Evolutionary conservation across 2,797 vertebrate species (phyloP).

Genomic region (Acropternis orthonyx): DNA sequence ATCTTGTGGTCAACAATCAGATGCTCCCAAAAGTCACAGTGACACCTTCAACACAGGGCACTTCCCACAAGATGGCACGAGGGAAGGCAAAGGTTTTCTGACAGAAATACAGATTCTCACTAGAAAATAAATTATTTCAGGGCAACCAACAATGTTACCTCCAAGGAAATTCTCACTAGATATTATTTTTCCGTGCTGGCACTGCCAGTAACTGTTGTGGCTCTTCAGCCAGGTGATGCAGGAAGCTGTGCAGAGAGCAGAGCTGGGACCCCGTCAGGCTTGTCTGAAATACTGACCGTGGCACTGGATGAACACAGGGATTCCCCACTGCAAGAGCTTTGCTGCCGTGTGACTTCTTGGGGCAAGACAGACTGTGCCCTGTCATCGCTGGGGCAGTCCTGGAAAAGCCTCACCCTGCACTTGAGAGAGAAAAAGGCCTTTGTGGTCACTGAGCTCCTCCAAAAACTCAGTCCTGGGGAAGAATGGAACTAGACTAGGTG

Average conservation of each 20-base stretch:
- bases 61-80: neutral
- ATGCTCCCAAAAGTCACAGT: rapidly evolving
- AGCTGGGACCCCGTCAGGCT: neutral
- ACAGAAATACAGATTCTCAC: neutral
- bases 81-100: neutral
- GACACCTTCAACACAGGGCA: rapidly evolving
- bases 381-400: neutral
- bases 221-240: neutral
- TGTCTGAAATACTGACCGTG: rapidly evolving
- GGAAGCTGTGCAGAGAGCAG: neutral
- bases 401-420: neutral
- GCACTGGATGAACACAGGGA: no score
- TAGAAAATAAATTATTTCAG: neutral
- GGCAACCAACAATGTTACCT: no score
- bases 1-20: neutral
- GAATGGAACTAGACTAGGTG: neutral
- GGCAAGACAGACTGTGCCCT: neutral
- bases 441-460: rapidly evolving
- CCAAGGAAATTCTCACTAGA: neutral
- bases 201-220: neutral
- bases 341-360: neutral
- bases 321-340: neutral
- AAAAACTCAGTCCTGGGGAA: neutral
- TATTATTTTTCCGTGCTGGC: neutral
- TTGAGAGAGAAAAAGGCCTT: no score